Conservation (phyloP, 2,113 vertebrate genomes). For the Pseudopipra pipra region DNA sequence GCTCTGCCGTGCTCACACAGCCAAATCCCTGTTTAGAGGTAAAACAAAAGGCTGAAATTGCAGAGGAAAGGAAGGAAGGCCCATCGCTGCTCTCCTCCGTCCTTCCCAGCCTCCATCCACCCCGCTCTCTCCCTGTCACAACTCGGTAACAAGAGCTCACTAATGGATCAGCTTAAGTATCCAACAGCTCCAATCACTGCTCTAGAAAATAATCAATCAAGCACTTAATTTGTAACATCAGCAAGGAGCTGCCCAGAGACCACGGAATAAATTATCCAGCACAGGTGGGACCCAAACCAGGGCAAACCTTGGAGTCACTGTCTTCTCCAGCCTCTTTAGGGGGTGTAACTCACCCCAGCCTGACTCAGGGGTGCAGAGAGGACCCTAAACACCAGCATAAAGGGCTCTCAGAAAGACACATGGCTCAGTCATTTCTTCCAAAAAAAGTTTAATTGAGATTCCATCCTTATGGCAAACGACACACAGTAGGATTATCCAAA, state of each 20-base stretch:
- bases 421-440: background rate
- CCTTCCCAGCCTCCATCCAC: background rate
- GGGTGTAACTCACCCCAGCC: background rate
- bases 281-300: background rate
- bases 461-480: background rate
- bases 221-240: constrained; percentile 76
- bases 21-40: background rate
- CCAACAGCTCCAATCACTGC: constrained; percentile 60
- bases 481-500: constrained; percentile 2
- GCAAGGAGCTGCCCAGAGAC: constrained; percentile 62
- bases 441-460: constrained; percentile 57
- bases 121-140: background rate
- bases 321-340: background rate
- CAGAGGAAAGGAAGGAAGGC: background rate
- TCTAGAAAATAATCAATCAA: constrained; percentile 77
- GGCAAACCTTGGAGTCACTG: background rate
- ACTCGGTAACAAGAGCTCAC: constrained; percentile 49
- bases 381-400: accelerated
- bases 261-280: background rate
- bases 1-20: background rate
- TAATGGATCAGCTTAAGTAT: constrained; percentile 71
- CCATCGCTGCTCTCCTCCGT: background rate
- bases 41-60: background rate
- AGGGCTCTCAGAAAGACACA: background rate
- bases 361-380: background rate